These are phyloP conservation scores for Neocrepidodera transversa DNA, from an alignment of 2,888 invertebrate genomes.

Conservation along the genomic window DNA sequence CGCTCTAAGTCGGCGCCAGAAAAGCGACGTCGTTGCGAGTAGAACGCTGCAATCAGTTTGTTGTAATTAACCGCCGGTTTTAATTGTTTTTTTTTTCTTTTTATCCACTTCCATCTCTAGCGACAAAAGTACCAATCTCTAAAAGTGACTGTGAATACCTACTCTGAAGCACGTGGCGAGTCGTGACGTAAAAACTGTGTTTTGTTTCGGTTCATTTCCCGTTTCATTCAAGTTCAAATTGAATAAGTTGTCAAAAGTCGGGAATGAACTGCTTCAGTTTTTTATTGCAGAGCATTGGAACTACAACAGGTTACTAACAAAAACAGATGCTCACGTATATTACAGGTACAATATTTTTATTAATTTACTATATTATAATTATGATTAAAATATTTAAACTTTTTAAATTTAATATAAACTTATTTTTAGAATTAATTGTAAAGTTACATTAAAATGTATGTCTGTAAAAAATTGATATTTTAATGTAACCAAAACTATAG, in stretches of 20 bases:
- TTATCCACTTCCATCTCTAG: constrained; percentile 46
- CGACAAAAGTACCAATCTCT: constrained; percentile 26
- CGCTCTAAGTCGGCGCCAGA: constrained; percentile 59
- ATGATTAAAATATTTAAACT: too few relatives aligned
- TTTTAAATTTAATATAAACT: too few relatives aligned
- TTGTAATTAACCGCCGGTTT: constrained; percentile 56
- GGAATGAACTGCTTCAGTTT: constrained; percentile 15
- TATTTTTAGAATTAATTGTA: too few relatives aligned
- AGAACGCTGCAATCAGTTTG: constrained; percentile 59
- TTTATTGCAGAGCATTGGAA: constrained; percentile 13
- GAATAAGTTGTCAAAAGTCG: constrained; percentile 26
- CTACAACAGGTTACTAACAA: constrained; percentile 24
- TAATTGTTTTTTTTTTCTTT: constrained; percentile 52
- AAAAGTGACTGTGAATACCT: constrained; percentile 16
- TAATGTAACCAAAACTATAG: too few relatives aligned
- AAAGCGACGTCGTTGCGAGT: constrained; percentile 59
- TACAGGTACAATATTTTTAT: constrained; percentile 23
- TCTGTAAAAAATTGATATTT: too few relatives aligned
- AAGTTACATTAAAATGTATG: too few relatives aligned
- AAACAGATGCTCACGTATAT: constrained; percentile 14
- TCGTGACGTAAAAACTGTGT: constrained; percentile 21
- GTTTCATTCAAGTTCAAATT: constrained; percentile 16
- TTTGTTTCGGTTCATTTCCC: constrained; percentile 23
- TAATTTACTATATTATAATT: too few relatives aligned
- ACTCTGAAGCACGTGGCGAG: constrained; percentile 24